Percentiles rank a stretch among this genome's conserved stretches.
These are phyloP conservation scores for Harpagifer antarcticus DNA, from an alignment of 2,797 vertebrate species.

Conservation along the genomic window DNA sequence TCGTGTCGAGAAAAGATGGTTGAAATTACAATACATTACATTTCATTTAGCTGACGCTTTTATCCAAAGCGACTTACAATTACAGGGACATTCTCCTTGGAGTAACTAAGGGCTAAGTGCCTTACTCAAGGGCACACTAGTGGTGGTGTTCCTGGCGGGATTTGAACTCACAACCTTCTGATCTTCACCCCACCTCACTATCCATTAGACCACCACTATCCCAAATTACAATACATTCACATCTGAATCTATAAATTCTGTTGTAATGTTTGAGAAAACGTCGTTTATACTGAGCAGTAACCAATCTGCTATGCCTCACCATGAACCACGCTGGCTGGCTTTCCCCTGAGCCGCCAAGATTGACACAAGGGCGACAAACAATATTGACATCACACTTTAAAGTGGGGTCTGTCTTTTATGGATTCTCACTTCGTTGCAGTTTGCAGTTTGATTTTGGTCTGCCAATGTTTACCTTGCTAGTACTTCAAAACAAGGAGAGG, in stretches of 20 bases:
- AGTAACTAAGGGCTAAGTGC: too few relatives aligned
- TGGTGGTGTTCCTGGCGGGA: too few relatives aligned
- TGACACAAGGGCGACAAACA: conserved; percentile 42
- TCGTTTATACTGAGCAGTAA: conserved; percentile 24
- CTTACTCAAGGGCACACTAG: too few relatives aligned
- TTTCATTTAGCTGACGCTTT: too few relatives aligned
- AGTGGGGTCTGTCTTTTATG: conserved; percentile 17
- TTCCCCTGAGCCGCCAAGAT: conserved; percentile 28
- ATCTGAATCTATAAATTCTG: conserved; percentile 5
- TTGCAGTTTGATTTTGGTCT: conserved; percentile 32
- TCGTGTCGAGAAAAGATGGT: background rate
- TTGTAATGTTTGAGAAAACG: conserved; percentile 16
- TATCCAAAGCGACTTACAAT: too few relatives aligned
- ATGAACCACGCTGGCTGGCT: conserved; percentile 26
- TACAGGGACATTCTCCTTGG: too few relatives aligned
- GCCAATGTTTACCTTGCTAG: conserved; percentile 37
- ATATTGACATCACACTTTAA: conserved; percentile 40
- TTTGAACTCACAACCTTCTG: too few relatives aligned
- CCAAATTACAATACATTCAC: background rate
- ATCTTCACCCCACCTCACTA: too few relatives aligned
- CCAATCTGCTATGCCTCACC: conserved; percentile 41
- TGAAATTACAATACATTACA: conserved; percentile 1
- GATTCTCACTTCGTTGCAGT: conserved; percentile 27
- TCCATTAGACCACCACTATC: too few relatives aligned
- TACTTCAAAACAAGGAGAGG: conserved; percentile 7